These are phyloP conservation scores for Dynastes tityus DNA, from an alignment of 2,888 invertebrate species.

Conservation along the genomic window DNA sequence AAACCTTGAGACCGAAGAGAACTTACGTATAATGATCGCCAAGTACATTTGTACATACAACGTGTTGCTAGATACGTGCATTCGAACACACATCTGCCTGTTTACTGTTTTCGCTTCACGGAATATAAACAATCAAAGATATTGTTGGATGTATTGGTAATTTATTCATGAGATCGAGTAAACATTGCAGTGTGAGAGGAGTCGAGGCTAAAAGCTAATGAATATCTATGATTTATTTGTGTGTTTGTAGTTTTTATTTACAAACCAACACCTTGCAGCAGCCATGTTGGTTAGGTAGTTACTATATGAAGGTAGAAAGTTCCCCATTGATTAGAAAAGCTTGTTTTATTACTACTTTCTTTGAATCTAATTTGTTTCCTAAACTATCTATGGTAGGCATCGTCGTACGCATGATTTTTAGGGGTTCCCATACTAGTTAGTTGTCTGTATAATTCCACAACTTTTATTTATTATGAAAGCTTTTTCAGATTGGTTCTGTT, in stretches of 20 bases:
- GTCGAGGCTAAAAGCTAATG: conserved; percentile 13
- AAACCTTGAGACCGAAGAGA: conserved; percentile 40
- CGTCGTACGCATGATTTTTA: no score
- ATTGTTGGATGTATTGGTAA: conserved; percentile 34
- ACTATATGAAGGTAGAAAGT: no score
- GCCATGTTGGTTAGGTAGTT: no score
- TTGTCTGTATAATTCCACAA: no score
- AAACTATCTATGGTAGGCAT: no score
- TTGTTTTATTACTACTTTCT: no score
- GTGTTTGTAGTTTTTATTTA: background rate
- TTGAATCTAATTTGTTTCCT: no score
- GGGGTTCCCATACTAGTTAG: no score
- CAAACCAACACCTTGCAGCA: background rate
- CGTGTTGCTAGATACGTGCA: conserved; percentile 26
- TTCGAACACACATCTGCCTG: conserved; percentile 44
- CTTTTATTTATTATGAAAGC: no score
- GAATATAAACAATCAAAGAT: conserved; percentile 43
- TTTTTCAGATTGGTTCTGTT: no score
- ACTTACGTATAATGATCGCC: conserved; percentile 24
- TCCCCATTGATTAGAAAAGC: no score
- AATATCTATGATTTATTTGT: conserved; percentile 11
- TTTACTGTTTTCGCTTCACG: conserved; percentile 45
- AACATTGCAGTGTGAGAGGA: conserved; percentile 6
- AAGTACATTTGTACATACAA: conserved; percentile 19
- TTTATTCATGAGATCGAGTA: conserved; percentile 40